These are phyloP conservation scores for Hirtodrosophila duncani DNA, from an alignment of 2,888 invertebrate species.

Conservation along the genomic window DNA sequence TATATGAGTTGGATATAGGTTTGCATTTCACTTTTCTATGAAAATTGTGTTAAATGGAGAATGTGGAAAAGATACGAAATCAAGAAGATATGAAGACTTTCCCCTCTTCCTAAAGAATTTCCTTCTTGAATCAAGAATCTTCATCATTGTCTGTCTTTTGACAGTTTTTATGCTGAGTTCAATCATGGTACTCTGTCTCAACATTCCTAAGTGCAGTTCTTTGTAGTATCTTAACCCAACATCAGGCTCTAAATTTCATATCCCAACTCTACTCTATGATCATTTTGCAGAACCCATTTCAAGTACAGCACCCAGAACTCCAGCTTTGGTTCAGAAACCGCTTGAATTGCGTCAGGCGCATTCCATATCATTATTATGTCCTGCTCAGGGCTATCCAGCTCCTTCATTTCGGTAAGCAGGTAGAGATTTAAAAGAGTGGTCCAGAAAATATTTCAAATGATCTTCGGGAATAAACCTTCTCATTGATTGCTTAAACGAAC, in stretches of 20 bases:
- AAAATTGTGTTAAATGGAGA: no score
- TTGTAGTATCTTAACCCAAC: constrained; percentile 28
- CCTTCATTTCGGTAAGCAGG: constrained; percentile 84
- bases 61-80: no score
- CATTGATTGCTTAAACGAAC: no score
- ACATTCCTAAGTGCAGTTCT: constrained; percentile 82
- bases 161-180: no score
- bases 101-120: no score
- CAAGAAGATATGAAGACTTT: no score
- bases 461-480: no score
- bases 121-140: no score
- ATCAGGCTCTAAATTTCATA: constrained; percentile 9
- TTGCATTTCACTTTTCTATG: no score
- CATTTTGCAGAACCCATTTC: constrained; percentile 43
- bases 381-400: constrained; percentile 87
- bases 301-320: constrained; percentile 80
- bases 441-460: no score
- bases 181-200: constrained; percentile 85
- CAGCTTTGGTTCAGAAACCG: constrained; percentile 76
- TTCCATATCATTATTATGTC: constrained; percentile 81
- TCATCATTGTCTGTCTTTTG: no score
- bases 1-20: no score
- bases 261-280: neutral
- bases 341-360: constrained; percentile 58
- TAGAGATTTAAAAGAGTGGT: constrained; percentile 52